Base-by-base conservation (phyloP, 2,888 invertebrate species). In the Sympetrum striolatum region DNA sequence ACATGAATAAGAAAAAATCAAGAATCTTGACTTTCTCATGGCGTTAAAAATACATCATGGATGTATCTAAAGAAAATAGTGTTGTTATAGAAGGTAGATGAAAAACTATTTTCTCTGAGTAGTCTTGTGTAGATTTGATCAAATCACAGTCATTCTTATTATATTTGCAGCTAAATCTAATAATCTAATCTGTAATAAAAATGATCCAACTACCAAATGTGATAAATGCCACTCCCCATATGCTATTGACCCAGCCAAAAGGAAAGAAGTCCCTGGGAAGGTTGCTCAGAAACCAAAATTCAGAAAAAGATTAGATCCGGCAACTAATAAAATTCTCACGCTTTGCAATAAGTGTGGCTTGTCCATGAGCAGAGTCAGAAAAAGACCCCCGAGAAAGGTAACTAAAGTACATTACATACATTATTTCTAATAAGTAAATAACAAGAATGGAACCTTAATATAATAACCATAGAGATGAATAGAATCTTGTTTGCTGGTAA, bases 311-410 rank as follows among this genome's bases (percentile, higher is more conserved):
- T 31, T 82, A 58, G 82, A 82, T 58, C 22, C 35, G 2, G 53
- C 53, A 14, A 82, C 82, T 53, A 82, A 82, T 58, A 58, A 82
- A 82, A 22, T 82, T 35, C 58, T 82, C 35, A 82, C 58, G 8
- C 35, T 82, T 31, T 82, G 82, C 25, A 82, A 82, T 60, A 82
- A 82, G 58, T 82, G 82, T 82, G 82, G 82, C 15, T 31, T 82
- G 12, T 58, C 53, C 35, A 60, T 58, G 82, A 35, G 82, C 82
- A 58, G 82, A 60, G 31, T 18, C 18, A 82, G 58, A 35, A 82
- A 82, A 58, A 82, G 82, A 35, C 31, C 82, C 0, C 82, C 82
- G 0, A 81, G 15, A 22, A 82, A 82, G 82, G 82, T 82, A 64
- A 64, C 22, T 44, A 44, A 10, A 60, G n/a, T 8, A 8, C 64